Conservation (phyloP, 2,797 vertebrate species). For the Phrynocephalus guinanensis region DNA sequence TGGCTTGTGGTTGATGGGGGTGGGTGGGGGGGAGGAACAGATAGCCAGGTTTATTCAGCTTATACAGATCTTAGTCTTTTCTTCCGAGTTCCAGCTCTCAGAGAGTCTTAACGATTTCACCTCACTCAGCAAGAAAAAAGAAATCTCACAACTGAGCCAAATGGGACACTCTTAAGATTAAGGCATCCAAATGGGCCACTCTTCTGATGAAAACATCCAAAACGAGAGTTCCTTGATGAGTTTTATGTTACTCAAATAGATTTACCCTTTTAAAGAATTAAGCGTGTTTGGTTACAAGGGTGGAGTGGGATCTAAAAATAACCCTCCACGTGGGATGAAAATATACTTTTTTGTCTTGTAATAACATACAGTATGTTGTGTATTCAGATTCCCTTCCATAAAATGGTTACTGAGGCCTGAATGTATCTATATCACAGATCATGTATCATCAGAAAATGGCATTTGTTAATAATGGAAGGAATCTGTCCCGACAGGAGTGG, state of each 20-base stretch:
- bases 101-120: slow-evolving; percentile 39
- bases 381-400: slow-evolving; percentile 36
- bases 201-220: slow-evolving; percentile 31
- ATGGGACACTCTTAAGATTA: slow-evolving; percentile 1
- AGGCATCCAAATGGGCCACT: slow-evolving; percentile 13
- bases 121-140: slow-evolving; percentile 59
- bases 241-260: slow-evolving; percentile 48
- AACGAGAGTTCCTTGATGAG: not conserved
- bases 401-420: slow-evolving; percentile 30
- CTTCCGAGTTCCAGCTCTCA: slow-evolving; percentile 60
- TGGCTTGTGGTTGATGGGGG: slow-evolving; percentile 56
- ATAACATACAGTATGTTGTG: slow-evolving; percentile 49
- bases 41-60: slow-evolving; percentile 58
- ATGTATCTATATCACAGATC: not conserved
- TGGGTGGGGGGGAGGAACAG: slow-evolving; percentile 19
- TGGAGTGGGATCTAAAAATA: slow-evolving; percentile 60
- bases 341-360: slow-evolving; percentile 60
- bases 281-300: slow-evolving; percentile 57
- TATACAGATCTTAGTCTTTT: slow-evolving; percentile 63
- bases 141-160: slow-evolving; percentile 43
- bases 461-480: too few species aligned
- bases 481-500: too few species aligned
- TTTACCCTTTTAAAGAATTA: slow-evolving; percentile 65
- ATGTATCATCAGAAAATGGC: too few species aligned
- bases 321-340: slow-evolving; percentile 10